Evolutionary conservation across 2,113 vertebrate genomes (phyloP).

Genomic region (Martes martes): DNA sequence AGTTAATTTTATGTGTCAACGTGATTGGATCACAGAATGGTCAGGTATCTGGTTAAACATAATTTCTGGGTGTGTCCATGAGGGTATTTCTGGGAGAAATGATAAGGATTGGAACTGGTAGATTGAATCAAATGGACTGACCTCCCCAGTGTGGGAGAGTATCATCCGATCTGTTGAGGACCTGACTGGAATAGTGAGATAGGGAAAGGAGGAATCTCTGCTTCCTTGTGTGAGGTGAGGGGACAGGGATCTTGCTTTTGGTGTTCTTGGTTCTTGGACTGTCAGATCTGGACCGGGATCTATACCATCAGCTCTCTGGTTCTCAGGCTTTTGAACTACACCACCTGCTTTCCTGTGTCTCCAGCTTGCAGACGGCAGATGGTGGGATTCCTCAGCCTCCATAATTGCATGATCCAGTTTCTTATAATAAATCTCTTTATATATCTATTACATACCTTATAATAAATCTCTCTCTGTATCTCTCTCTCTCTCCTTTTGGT

Average conservation of each 20-base stretch:
- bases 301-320: neutral
- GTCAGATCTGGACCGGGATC: neutral
- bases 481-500: neutral
- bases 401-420: neutral
- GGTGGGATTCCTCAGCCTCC: neutral
- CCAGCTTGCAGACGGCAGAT: neutral
- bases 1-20: neutral
- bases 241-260: rapidly evolving
- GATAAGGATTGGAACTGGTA: neutral
- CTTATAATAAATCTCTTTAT: neutral
- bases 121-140: neutral
- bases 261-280: neutral
- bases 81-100: neutral
- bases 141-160: rapidly evolving
- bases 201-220: neutral
- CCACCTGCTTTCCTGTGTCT: neutral
- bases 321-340: neutral
- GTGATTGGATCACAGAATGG: neutral
- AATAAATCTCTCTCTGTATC: neutral
- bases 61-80: neutral
- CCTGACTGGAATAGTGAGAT: neutral
- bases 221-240: neutral
- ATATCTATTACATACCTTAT: neutral
- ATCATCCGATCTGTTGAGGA: too few species aligned
- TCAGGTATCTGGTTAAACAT: neutral